Base-by-base conservation (phyloP, 2,797 vertebrate genomes). In the Gephyroberyx darwinii region DNA sequence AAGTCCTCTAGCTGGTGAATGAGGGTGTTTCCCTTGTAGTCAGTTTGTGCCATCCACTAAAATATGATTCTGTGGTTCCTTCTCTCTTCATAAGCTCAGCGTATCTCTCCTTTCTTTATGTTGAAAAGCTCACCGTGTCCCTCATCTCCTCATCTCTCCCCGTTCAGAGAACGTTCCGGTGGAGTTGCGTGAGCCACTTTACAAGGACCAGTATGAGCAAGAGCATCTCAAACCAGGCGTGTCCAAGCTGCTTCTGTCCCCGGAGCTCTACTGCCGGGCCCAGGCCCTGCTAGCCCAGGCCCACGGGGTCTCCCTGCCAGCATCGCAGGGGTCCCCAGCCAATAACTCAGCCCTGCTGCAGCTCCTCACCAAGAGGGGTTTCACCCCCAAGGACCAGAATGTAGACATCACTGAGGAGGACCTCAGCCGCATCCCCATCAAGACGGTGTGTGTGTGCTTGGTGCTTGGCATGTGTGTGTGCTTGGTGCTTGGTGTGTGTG, bases 151-250 rank as follows among this genome's bases (percentile, higher is more conserved):
- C 8, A 3, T 19, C 52, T 43, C 2, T 8, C 19, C 16, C 8
- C 74, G n/a, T 73, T 9, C 65, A 95, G 96, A 95, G 66, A 94
- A 94, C 0, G 92, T 96, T 30, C 95, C 95, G 0, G 90, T 90
- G 12, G 96, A 96, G 86, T 84, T 97, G 51, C 90, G 89, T 47
- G 95, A 96, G 48, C 95, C 95, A 0, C 92, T 96, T 65, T 95
- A 95, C 78, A 94, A 89, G 0, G 95, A 96, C 91, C 95, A 96
- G 87, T 95, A 95, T 43, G 93, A 93, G 0, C 94, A 96, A 73
- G 95, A 95, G 75, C 95, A 96, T 66, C 90, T 97, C 55, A 96
- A 95, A 69, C 95, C 95, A 0, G 90, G 92, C 0, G 88, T 96
- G 61, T 93, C 92, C 10, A 88, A 92, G 81, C 91, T 96, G 78